These are phyloP conservation scores for Lamprotornis superbus DNA, from an alignment of 2,113 vertebrate genomes.

Conservation along the genomic window DNA sequence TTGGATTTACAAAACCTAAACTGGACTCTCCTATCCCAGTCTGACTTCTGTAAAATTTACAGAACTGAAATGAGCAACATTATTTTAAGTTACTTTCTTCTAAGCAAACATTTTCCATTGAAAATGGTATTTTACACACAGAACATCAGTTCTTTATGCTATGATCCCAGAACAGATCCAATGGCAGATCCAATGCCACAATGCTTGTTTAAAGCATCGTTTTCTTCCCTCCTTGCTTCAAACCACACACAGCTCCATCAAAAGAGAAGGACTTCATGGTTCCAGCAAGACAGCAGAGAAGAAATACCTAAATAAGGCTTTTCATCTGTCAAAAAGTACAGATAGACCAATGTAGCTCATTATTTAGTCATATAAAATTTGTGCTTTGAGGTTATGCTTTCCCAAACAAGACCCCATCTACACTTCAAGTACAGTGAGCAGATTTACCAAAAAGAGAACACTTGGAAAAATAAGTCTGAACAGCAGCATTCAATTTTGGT, in stretches of 20 bases:
- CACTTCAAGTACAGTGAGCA: not conserved
- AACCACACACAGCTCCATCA: fast-evolving
- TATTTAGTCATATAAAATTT: not conserved
- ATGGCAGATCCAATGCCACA: not conserved
- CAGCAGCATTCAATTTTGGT: not conserved
- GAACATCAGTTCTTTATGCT: not conserved
- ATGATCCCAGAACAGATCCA: not conserved
- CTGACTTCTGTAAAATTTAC: not conserved
- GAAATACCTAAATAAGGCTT: not conserved
- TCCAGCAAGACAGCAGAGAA: not conserved
- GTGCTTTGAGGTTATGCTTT: not conserved
- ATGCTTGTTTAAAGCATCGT: not conserved
- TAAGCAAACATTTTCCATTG: not conserved
- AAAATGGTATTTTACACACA: not conserved
- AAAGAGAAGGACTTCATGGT: not conserved
- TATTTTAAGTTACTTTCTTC: not conserved
- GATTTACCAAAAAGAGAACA: not conserved
- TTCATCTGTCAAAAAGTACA: not conserved
- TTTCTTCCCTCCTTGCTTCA: not conserved
- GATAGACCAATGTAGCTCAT: not conserved
- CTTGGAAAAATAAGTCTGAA: not conserved
- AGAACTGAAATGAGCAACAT: not conserved
- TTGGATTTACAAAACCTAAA: not conserved
- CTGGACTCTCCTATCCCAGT: not conserved
- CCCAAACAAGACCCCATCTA: not conserved